These are phyloP conservation scores for Epistrophe grossulariae DNA, from an alignment of 2,888 invertebrate species.

Conservation along the genomic window DNA sequence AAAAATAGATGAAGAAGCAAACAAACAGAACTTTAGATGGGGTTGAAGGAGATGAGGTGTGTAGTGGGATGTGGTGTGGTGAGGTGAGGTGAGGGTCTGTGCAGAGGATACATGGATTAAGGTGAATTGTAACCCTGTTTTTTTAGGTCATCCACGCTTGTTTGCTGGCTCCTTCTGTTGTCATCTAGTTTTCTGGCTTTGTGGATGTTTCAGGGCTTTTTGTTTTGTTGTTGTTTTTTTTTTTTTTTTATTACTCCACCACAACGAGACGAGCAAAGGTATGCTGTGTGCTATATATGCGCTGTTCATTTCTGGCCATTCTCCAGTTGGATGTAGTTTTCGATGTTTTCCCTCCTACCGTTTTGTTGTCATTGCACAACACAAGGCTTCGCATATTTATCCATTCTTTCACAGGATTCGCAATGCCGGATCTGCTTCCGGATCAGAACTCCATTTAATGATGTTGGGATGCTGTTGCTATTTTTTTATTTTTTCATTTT, in stretches of 20 bases:
- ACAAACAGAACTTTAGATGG: constrained; percentile 20
- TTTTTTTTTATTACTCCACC: constrained; percentile 37
- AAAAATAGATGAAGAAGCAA: constrained; percentile 23
- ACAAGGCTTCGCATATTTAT: constrained; percentile 36
- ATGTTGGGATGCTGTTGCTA: constrained; percentile 51
- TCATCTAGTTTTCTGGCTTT: constrained; percentile 58
- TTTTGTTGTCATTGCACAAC: constrained; percentile 20
- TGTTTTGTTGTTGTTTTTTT: not conserved
- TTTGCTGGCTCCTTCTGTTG: constrained; percentile 48
- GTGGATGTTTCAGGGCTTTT: constrained; percentile 37
- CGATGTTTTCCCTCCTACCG: constrained; percentile 39
- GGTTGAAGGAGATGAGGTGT: not conserved
- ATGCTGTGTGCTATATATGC: constrained; percentile 9
- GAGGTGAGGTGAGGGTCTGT: constrained; percentile 17
- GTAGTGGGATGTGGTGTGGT: not conserved
- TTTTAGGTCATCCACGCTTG: constrained; percentile 68
- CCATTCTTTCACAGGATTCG: constrained; percentile 48
- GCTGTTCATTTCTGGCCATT: constrained; percentile 71
- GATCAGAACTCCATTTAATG: constrained; percentile 68
- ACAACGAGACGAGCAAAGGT: constrained; percentile 12
- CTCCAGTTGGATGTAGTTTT: constrained; percentile 70
- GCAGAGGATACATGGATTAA: constrained; percentile 52
- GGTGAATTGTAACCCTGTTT: constrained; percentile 71
- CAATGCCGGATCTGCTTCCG: constrained; percentile 68
- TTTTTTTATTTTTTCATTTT: constrained; percentile 17